Percentiles rank a stretch among this genome's conserved stretches.
phyloP scores from a whole-genome alignment of 2,888 invertebrate species.

The Caenorhabditis uteleia region DNA sequence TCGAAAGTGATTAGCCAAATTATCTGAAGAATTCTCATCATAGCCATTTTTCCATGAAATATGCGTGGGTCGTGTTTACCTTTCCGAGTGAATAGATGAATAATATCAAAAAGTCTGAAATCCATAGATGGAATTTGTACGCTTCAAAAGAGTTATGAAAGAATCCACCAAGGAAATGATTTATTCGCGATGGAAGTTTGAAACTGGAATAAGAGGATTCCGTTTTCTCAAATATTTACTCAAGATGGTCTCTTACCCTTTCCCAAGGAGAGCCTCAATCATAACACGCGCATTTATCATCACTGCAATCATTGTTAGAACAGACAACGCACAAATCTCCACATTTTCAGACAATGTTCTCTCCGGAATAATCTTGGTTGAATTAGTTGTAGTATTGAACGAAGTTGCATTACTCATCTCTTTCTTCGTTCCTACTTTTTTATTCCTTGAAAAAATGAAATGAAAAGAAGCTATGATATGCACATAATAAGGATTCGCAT shows the following conservation, averaged over 20 bases:
- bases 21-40: constrained; percentile 24
- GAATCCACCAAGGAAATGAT: background rate
- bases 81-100: constrained; percentile 59
- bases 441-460: constrained; percentile 4
- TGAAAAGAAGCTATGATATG: constrained; percentile 3
- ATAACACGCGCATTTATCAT: constrained; percentile 3
- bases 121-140: constrained; percentile 56
- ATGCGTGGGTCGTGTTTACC: too few relatives aligned
- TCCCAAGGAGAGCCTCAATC: background rate
- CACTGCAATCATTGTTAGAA: constrained; percentile 1
- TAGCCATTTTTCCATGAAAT: background rate
- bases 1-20: constrained; percentile 57
- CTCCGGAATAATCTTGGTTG: background rate
- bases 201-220: background rate
- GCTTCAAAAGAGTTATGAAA: constrained; percentile 41
- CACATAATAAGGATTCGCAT: background rate
- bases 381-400: too few relatives aligned
- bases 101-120: constrained; percentile 61
- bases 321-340: constrained; percentile 5
- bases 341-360: constrained; percentile 2
- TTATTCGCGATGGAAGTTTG: background rate
- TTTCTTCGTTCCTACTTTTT: too few relatives aligned
- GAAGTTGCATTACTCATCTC: background rate
- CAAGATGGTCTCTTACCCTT: constrained; percentile 4
- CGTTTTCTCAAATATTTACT: background rate